Percentiles rank a stretch among this genome's conserved stretches.
Conservation (phyloP, 2,797 vertebrate genomes). For the Netta rufina region DNA sequence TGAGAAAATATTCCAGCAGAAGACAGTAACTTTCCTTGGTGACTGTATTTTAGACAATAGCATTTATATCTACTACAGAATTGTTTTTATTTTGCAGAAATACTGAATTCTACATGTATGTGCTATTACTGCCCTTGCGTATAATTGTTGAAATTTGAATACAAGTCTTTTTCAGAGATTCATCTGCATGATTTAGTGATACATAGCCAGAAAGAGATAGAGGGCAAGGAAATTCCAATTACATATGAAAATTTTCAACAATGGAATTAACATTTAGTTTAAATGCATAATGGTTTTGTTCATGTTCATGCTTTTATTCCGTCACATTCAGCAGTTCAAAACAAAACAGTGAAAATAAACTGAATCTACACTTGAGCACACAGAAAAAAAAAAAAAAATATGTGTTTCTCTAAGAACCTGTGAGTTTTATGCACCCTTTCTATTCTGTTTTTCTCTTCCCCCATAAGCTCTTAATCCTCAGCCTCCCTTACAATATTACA, state of each 20-base stretch:
- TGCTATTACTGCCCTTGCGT: neutral
- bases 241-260: neutral
- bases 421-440: neutral
- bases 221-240: neutral
- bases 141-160: neutral
- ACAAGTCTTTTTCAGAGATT: neutral
- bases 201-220: neutral
- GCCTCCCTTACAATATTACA: neutral
- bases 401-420: neutral
- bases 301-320: neutral
- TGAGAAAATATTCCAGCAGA: neutral
- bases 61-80: neutral
- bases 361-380: neutral
- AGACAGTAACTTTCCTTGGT: neutral
- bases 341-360: constrained; percentile 1
- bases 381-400: neutral
- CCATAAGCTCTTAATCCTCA: constrained; percentile 15
- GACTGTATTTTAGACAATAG: neutral
- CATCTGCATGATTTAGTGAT: neutral
- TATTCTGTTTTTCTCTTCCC: neutral
- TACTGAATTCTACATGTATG: neutral
- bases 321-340: neutral
- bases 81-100: neutral
- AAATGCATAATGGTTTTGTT: neutral
- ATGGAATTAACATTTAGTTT: neutral